Evolutionary conservation across 2,797 vertebrate genomes (phyloP), one percentile per base, ranked within the genome.

Genomic region (Hippocampus kuda): DNA sequence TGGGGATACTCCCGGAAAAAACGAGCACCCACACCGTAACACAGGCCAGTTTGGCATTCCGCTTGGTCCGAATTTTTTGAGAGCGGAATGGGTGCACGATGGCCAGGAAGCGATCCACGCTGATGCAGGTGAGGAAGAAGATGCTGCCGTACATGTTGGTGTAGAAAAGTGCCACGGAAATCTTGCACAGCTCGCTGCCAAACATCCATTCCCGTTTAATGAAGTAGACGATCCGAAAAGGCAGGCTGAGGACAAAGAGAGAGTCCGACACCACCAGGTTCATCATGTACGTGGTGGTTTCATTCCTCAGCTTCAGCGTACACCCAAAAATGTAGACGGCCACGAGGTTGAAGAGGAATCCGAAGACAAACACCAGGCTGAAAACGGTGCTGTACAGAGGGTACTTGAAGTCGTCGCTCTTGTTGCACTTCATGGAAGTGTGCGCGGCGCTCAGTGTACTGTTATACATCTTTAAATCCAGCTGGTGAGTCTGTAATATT

Each of bases 101-200:
- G 10, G 97, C 97, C 83, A 99, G 83, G 73, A 96, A 99, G 11
- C 97, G 93, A 77, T 99, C 97, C 1, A 94, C 83, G 0, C 94
- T 96, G 81, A 99, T 98, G 85, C 94, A 98, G 9, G 95, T 98
- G 84, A 99, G 90, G 84, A 99, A 99, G 67, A 99, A 83, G 86
- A 98, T 98, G 88, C 96, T 98, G 67, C 97, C 93, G 0, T 98
- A 99, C 97, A 99, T 96, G 75, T 99, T 99, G 30, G 93, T 98
- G 22, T 95, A 96, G 84, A 99, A 99, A 24, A 97, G 78, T 0
- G 93, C 86, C 73, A 97, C 94, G 0, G 95, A 96, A 76, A 98
- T 90, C 87, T 93, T 95, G 88, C 97, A 99, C 16, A 95, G 88
- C 27, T 84, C 60, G 9, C 89, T 83, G 64, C 94, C 94, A 68